Base-by-base conservation (phyloP, 1,140 invertebrate species). In the Planococcus citri region DNA sequence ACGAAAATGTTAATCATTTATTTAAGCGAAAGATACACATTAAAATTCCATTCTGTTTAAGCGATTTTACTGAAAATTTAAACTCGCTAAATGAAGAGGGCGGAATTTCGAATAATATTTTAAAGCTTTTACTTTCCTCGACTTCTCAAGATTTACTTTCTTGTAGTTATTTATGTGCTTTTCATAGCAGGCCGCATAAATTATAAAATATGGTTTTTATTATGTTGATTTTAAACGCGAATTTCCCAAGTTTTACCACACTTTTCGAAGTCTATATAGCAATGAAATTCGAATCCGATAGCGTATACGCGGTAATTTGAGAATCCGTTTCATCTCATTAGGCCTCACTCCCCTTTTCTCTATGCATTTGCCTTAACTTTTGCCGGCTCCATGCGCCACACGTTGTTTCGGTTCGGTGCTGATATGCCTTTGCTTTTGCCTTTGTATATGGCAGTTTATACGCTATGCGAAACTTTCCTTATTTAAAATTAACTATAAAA, bases 21-120 rank as follows among this genome's bases (percentile, higher is more conserved):
- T 33, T 33, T 33, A 33, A 51, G 41, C 41, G 41, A 51, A 51
- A 51, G 41, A 51, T 51, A 51, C n/a, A 51, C 41, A 51, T 51
- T 51, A 51, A 51, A 51, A 51, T 51, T 51, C 41, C 41, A 51
- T 51, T 51, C 41, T 51, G 41, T 51, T 51, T 51, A 51, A 51
- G 41, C 41, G 41, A 51, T 51, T 51, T 51, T 51, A 51, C 6
- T 14, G 41, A 20, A 51, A 51, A 51, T 51, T 51, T 51, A 51
- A 51, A 51, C 41, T 51, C n/a, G 41, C 41, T 51, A 51, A 51
- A 51, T 51, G 41, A 51, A 51, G 41, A 51, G 41, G 41, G 41
- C 41, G 41, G 41, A 51, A 51, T 51, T 51, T 20, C 12, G n/a
- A 51, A 51, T 51, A 51, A 51, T 51, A 51, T 51, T 51, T 51